Evolutionary conservation across 2,113 vertebrate species (phyloP).

Genomic region (Eulemur macaco): DNA sequence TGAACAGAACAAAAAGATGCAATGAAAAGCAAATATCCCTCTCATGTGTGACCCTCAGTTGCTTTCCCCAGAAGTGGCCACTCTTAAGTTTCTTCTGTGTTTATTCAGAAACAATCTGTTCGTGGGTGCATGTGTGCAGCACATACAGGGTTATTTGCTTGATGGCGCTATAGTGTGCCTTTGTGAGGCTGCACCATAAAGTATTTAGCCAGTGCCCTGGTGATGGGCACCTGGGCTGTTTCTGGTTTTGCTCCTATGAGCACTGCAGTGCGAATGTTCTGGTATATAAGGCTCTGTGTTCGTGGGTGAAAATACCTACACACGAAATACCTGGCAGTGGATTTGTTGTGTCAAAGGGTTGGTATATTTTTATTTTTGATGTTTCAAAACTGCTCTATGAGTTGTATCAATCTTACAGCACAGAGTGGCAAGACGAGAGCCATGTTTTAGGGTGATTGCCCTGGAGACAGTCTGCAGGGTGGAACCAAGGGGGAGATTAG

Average conservation of each 20-base stretch:
- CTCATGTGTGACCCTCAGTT: neutral
- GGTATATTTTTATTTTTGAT: neutral
- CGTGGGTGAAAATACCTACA: neutral
- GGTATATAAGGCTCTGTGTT: neutral
- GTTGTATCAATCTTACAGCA: neutral
- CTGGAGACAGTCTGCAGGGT: fast-evolving
- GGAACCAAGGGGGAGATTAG: neutral
- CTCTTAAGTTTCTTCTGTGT: neutral
- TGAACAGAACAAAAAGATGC: neutral
- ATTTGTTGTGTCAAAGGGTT: neutral
- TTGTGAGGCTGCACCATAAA: neutral
- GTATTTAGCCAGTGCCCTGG: neutral
- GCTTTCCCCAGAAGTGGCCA: neutral
- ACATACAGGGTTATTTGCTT: neutral
- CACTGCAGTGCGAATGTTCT: neutral
- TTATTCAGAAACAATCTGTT: neutral
- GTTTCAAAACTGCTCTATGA: neutral
- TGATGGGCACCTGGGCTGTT: neutral
- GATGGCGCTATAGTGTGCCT: neutral
- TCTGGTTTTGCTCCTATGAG: neutral
- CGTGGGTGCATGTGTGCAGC: fast-evolving
- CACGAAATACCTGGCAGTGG: neutral
- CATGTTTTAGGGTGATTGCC: neutral
- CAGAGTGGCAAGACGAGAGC: neutral
- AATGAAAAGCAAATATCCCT: neutral